Evolutionary conservation across 2,797 vertebrate species (phyloP), one percentile per base, ranked within the genome.

Genomic region (Sciurus vulgaris): DNA sequence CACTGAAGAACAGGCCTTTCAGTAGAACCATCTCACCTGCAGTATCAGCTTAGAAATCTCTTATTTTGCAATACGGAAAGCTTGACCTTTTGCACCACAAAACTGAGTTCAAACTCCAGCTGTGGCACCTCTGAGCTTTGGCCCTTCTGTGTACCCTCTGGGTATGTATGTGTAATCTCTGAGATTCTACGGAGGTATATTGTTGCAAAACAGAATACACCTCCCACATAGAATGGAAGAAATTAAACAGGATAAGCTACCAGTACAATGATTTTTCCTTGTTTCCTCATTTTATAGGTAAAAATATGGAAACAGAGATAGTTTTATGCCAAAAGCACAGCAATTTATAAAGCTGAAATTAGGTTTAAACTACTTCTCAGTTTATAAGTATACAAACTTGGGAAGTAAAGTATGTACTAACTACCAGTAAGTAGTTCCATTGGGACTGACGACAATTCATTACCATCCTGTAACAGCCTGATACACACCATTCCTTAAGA

Each of bases 261-360:
- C 7, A 47, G 14, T 13, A 67, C 38, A 35, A 13, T 69, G 54
- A 59, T 56, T 89, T 91, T 79, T 61, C 76, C 11, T 17, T 20
- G 24, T 63, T 92, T 69, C 14, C 11, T 70, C 38, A 92, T 69
- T 82, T 82, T 56, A 49, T 3, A 93, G 59, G 17, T 86, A 79
- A 87, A 56, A 76, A 54, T 30, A 72, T 3, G 59, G 82, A 96
- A 41, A 30, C 24, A 86, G 51, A 93, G 72, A 86, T n/a, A 54
- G 14, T 86, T 89, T 93, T 93, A 47, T 79, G 76, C 63, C 83
- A 69, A 89, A 7, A 90, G 28, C 1, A 14, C 5, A 76, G 24
- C 65, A 47, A 89, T 69, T 96, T 91, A 88, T n/a, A 44, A 92
- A 74, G 59, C 44, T 94, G 47, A 91, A 73, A 84, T 7, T 4